Conservation (phyloP, 2,113 vertebrate genomes). For the Heterochromis multidens region DNA sequence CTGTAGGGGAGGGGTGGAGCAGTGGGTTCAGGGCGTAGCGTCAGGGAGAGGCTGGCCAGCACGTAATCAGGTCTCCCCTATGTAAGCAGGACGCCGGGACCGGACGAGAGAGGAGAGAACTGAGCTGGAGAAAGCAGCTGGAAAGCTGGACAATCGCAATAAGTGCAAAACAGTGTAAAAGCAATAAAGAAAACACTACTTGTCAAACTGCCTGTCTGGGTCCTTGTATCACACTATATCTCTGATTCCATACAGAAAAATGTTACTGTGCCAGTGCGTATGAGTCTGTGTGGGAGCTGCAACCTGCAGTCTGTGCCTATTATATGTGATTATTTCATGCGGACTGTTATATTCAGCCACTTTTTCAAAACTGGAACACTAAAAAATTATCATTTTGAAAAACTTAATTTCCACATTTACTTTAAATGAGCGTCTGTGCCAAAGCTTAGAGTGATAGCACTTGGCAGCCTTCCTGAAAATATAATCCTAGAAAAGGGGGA, state of each 20-base stretch:
- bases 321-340: slow-evolving; percentile 37
- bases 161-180: no score
- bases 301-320: background rate
- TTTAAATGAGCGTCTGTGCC: slow-evolving; percentile 44
- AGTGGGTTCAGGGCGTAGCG: no score
- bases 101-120: no score
- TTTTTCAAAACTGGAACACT: slow-evolving; percentile 9
- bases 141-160: no score
- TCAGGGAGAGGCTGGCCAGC: no score
- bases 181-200: no score
- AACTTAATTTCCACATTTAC: slow-evolving; percentile 8
- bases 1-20: no score
- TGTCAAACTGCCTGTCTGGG: no score
- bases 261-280: background rate
- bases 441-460: slow-evolving; percentile 32
- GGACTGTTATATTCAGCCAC: background rate
- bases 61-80: no score
- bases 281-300: background rate
- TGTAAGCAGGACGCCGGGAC: no score
- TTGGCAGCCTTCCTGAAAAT: slow-evolving; percentile 53
- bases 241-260: background rate
- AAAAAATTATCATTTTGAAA: background rate
- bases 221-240: no score
- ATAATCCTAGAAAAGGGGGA: slow-evolving; percentile 28
- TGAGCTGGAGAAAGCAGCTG: no score